Conservation (phyloP, 2,888 invertebrate species). For the Glaucopsyche alexis region DNA sequence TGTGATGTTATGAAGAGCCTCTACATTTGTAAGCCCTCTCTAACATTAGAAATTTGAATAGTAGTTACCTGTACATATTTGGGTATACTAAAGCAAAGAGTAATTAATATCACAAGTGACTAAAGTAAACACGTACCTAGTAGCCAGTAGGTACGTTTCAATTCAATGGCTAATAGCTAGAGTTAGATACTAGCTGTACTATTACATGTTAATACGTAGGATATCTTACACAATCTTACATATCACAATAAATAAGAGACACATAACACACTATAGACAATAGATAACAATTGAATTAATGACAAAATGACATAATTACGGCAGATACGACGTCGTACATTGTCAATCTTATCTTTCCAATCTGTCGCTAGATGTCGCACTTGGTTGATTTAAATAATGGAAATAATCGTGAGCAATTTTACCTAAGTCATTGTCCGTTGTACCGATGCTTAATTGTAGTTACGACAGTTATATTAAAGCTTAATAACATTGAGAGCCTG, state of each 20-base stretch:
- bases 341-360: slow-evolving; percentile 42
- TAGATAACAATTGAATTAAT: slow-evolving; percentile 45
- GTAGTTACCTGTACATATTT: too few relatives aligned
- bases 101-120: too few relatives aligned
- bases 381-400: slow-evolving; percentile 53
- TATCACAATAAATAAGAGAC: slow-evolving; percentile 28
- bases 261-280: slow-evolving; percentile 23
- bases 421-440: slow-evolving; percentile 53
- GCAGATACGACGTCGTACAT: slow-evolving; percentile 32
- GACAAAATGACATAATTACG: slow-evolving; percentile 47
- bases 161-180: too few relatives aligned
- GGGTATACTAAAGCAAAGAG: too few relatives aligned
- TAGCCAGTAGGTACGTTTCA: too few relatives aligned
- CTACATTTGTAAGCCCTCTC: too few relatives aligned
- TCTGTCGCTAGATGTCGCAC: slow-evolving; percentile 55
- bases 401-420: slow-evolving; percentile 51
- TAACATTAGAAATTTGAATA: too few relatives aligned
- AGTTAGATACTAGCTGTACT: too few relatives aligned
- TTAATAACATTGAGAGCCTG: slow-evolving; percentile 9
- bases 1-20: neutral
- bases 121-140: too few relatives aligned
- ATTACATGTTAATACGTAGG: neutral
- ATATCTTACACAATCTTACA: neutral
- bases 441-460: slow-evolving; percentile 41
- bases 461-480: slow-evolving; percentile 39